Percentiles rank a stretch among this genome's conserved stretches.
phyloP scores from a whole-genome alignment of 2,113 vertebrate species.

The Oncorhynchus kisutch region DNA sequence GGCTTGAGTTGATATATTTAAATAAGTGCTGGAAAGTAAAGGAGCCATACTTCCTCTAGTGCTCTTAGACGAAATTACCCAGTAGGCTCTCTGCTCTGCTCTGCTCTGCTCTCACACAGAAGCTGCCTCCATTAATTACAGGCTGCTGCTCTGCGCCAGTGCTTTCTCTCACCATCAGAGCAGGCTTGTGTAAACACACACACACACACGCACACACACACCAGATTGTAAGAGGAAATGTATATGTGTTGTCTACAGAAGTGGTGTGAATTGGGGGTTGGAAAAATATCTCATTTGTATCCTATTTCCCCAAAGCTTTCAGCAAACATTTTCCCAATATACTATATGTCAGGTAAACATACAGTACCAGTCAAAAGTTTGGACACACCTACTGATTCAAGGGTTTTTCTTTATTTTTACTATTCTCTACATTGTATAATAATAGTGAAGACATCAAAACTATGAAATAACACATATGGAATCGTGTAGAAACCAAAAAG shows the following conservation, averaged over 20 bases:
- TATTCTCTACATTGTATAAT: no score
- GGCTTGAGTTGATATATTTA: slow-evolving; percentile 40
- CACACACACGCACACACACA: background rate
- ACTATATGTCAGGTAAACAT: no score
- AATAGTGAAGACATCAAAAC: no score
- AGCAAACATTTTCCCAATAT: no score
- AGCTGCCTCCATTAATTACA: slow-evolving; percentile 63
- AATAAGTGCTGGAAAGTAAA: slow-evolving; percentile 52
- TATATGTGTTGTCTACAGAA: background rate
- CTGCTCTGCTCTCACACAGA: slow-evolving; percentile 49
- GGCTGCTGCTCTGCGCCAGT: slow-evolving; percentile 29
- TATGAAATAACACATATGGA: no score
- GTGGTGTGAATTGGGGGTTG: no score
- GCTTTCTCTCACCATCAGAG: slow-evolving; percentile 20
- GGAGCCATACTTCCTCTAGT: slow-evolving; percentile 55
- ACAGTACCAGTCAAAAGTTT: no score
- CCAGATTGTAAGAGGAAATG: slow-evolving; percentile 15
- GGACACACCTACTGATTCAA: no score
- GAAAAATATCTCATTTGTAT: no score
- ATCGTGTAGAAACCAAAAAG: no score
- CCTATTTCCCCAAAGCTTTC: no score
- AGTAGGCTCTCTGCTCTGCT: slow-evolving; percentile 49
- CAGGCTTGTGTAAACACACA: background rate
- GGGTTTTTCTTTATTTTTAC: no score
- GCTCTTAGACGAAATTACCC: slow-evolving; percentile 63